Percentiles rank a stretch among this genome's conserved stretches.
phyloP scores from a whole-genome alignment of 2,797 vertebrate species.

The Rhadinocentrus ornatus region DNA sequence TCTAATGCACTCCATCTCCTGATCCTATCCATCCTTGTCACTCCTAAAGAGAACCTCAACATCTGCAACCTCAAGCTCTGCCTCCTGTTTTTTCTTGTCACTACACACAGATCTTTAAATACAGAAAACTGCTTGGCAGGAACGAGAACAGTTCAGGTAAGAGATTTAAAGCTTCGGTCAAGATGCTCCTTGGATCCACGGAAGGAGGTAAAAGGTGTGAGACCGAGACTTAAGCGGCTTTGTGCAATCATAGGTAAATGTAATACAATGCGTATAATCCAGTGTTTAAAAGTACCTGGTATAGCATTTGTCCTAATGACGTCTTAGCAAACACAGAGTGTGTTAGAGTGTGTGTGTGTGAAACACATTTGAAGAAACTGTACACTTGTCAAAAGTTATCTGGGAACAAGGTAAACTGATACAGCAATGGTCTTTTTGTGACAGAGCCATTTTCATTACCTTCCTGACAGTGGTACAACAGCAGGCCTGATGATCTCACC shows the following conservation, averaged over 20 bases:
- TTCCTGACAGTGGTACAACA: constrained; percentile 10
- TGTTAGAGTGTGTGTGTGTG: neutral
- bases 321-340: neutral
- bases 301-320: constrained; percentile 14
- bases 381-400: constrained; percentile 3
- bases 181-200: constrained; percentile 9
- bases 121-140: neutral
- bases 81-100: no score
- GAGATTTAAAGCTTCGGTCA: constrained; percentile 10
- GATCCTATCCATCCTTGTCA: no score
- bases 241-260: neutral
- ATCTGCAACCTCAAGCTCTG: no score
- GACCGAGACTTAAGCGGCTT: neutral
- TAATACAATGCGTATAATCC: constrained; percentile 20
- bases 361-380: constrained; percentile 5
- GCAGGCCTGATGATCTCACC: constrained; percentile 31
- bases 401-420: constrained; percentile 47
- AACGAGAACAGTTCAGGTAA: neutral
- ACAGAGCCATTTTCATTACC: constrained; percentile 29
- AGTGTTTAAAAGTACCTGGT: neutral
- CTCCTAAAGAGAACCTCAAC: no score
- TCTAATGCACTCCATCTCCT: no score
- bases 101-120: neutral
- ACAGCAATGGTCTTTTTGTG: constrained; percentile 16
- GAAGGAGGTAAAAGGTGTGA: constrained; percentile 22